Conservation (phyloP, 37 sponge, comb jelly and placozoan genomes). For the Tethya wilhelma region DNA sequence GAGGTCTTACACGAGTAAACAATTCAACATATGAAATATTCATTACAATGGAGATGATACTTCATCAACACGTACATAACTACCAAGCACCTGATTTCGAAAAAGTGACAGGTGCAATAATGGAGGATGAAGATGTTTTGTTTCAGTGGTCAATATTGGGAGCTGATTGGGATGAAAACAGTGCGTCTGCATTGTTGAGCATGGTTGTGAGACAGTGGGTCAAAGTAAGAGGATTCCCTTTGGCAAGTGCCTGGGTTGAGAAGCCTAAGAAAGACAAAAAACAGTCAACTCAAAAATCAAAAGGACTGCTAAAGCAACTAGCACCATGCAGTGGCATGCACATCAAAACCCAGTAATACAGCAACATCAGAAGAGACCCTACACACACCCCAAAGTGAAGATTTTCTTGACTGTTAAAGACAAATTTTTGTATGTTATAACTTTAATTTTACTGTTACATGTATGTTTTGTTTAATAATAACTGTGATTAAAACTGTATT, state of each 20-base stretch:
- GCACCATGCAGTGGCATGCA: too few species aligned
- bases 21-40: slow-evolving; percentile 15
- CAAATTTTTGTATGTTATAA: neutral
- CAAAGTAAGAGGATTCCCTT: slow-evolving; percentile 33
- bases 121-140: slow-evolving; percentile 14
- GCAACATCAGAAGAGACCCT: neutral
- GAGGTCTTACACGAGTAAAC: slow-evolving; percentile 27
- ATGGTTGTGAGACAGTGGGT: slow-evolving; percentile 13
- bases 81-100: slow-evolving; percentile 3
- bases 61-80: slow-evolving; percentile 1
- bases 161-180: slow-evolving; percentile 25
- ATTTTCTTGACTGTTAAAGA: too few species aligned
- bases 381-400: neutral
- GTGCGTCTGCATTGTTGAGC: neutral
- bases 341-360: too few species aligned
- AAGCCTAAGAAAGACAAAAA: slow-evolving; percentile 23
- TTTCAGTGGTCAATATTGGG: slow-evolving; percentile 14
- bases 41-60: slow-evolving; percentile 24
- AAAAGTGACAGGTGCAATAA: neutral
- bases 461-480: neutral
- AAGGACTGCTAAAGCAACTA: slow-evolving; percentile 30
- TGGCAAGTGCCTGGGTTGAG: slow-evolving; percentile 37
- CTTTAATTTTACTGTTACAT: neutral
- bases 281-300: slow-evolving; percentile 37
- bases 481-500: neutral